Evolutionary conservation across 1,140 invertebrate genomes (phyloP).

Genomic region (Leptinotarsa texana): DNA sequence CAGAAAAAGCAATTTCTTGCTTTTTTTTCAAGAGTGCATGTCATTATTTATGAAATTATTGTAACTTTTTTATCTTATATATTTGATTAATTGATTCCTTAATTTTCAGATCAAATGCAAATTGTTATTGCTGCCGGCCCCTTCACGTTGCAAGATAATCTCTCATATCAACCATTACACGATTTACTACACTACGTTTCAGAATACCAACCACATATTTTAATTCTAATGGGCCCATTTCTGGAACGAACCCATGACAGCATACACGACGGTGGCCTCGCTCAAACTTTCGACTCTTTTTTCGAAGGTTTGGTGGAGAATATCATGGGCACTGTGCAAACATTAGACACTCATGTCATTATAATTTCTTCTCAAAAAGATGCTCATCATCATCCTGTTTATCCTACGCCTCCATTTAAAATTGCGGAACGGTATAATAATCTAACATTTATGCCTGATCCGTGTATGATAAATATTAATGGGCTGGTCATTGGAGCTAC

Average conservation of each 20-base stretch:
- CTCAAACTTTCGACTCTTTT: conserved; percentile 69
- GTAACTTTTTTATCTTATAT: neutral
- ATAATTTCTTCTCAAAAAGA: conserved; percentile 78
- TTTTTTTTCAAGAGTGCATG: neutral
- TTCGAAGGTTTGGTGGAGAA: conserved; percentile 72
- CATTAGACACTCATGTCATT: conserved; percentile 67
- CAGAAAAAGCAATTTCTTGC: no score
- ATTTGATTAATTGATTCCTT: conserved; percentile 2
- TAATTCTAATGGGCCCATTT: conserved; percentile 84
- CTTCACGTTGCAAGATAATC: conserved; percentile 75
- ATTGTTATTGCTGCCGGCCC: conserved; percentile 82
- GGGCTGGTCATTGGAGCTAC: conserved; percentile 78
- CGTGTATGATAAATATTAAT: conserved; percentile 75
- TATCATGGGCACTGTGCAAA: conserved; percentile 59
- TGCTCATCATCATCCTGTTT: conserved; percentile 74
- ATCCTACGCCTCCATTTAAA: conserved; percentile 77
- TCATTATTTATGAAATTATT: neutral
- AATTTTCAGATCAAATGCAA: conserved; percentile 58
- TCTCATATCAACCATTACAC: conserved; percentile 79
- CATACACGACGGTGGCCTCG: conserved; percentile 62
- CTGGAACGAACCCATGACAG: conserved; percentile 71
- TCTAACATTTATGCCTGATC: conserved; percentile 73
- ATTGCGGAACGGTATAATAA: conserved; percentile 61
- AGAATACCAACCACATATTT: conserved; percentile 74
- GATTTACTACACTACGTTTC: conserved; percentile 74